phyloP scores from a whole-genome alignment of 1,140 invertebrate species.

The Drosophila elegans region DNA sequence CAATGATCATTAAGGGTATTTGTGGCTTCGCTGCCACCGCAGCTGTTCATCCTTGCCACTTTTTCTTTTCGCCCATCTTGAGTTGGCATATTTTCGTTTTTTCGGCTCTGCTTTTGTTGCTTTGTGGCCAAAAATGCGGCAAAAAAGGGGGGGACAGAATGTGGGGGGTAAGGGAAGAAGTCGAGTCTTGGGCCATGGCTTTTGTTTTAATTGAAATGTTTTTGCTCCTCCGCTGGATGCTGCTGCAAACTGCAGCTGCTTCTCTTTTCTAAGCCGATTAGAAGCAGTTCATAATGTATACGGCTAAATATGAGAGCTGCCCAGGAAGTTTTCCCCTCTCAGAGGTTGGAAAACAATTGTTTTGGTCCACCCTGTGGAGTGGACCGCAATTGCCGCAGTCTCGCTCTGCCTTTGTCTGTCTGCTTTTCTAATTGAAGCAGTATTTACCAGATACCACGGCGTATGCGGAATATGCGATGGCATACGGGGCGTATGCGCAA shows the following conservation, averaged over 20 bases:
- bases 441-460: slow-evolving; percentile 42
- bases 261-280: slow-evolving; percentile 70
- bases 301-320: slow-evolving; percentile 69
- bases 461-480: slow-evolving; percentile 12
- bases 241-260: slow-evolving; percentile 29
- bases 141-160: background rate
- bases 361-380: slow-evolving; percentile 38
- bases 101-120: slow-evolving; percentile 26
- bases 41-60: slow-evolving; percentile 22
- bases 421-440: slow-evolving; percentile 60
- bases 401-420: slow-evolving; percentile 37
- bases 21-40: slow-evolving; percentile 21
- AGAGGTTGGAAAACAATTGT: slow-evolving; percentile 57
- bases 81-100: slow-evolving; percentile 45
- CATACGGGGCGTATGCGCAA: slow-evolving; percentile 10
- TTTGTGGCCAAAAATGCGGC: slow-evolving; percentile 56
- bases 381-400: slow-evolving; percentile 46
- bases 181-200: slow-evolving; percentile 57
- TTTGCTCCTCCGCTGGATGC: slow-evolving; percentile 48
- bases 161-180: background rate
- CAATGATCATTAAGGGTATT: slow-evolving; percentile 45
- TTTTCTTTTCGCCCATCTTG: slow-evolving; percentile 29
- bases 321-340: slow-evolving; percentile 16
- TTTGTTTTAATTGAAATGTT: slow-evolving; percentile 80
- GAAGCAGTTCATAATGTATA: slow-evolving; percentile 73